Base-by-base conservation (phyloP, 2,113 vertebrate genomes). In the Corythoichthys haematopterus region DNA sequence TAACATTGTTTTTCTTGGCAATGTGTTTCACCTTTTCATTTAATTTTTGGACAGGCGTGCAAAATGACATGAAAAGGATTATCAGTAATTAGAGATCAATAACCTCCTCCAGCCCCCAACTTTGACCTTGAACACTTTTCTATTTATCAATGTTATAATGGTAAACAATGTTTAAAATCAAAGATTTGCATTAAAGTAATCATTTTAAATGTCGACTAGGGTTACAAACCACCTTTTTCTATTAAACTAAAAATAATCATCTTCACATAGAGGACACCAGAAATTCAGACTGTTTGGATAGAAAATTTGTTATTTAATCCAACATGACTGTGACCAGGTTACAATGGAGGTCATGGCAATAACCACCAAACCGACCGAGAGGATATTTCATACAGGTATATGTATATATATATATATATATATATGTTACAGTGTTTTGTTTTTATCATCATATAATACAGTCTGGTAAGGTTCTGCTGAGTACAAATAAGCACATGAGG, bases 301-400 rank as follows among this genome's bases (percentile, higher is more conserved):
- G 90, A 96, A 96, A 96, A 93, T 92, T 90, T 93, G 87, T 84
- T 75, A 84, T 93, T 96, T 95, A 95, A 96, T 94, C 90, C 92
- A 92, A 95, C 93, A 93, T 84, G 84, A 84, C 66, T 94, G 88
- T 93, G 85, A 92, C 92, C 93, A 94, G 92, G 94, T 93, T 93
- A 95, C 92, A 95, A 92, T 93, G 93, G 89, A 94, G 92, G 92
- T 87, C 86, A 94, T 93, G 89, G 79, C 92, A 92, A 93, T 93
- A 94, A 87, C 82, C 86, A 89, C 87, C 84, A 91, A 93, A 92
- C 89, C 72, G 86, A 94, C 92, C 93, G 92, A 94, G 92, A 93
- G 79, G 88, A 88, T 92, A 93, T 94, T 91, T 92, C 93, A 91
- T 94, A 95, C 89, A 95, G 87, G 93, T 89, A 90, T 92, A 96